Evolutionary conservation across 2,888 invertebrate genomes (phyloP), one percentile per base, ranked within the genome.

Genomic region (Hipparchia sbordonii): DNA sequence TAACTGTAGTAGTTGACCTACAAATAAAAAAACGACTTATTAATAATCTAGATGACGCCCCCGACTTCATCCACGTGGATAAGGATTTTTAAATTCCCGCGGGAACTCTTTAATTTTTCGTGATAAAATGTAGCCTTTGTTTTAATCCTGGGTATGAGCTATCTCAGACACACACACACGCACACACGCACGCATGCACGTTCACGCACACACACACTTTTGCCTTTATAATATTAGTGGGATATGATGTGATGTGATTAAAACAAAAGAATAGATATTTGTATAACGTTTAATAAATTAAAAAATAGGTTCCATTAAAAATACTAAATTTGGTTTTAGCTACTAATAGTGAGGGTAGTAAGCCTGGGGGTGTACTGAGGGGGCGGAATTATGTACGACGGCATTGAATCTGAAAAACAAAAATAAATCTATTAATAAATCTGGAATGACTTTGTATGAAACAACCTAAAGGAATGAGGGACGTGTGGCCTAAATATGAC

Each of bases 351-450:
- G 72, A 66, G 65, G 60, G 72, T 75, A 75, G 68, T 75, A 72
- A 3, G 63, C 59, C 76, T 23, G 85, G 85, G 4, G 86, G 54
- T 89, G 88, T 4, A 83, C 82, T 54, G 87, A 82, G 2, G 92
- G 89, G 72, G 87, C 88, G 0, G 92, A 91, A 82, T 90, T 91
- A 82, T 90, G 90, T 57, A 93, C 93, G 65, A 92, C 78, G 48
- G 93, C 93, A 83, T 92, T 92, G 84, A 93, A 93, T 46, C 93
- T 93, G 83, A 81, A 74, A 76, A 68, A 60, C 39, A 33, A 60
- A 6, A 10, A 60, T 9, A 39, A 39, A 23, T 23, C 0, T 33
- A 66, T 70, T 56, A 71, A 60, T 51, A 67, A 10, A 23, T 54
- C 13, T 54, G 6, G 45, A 45, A 5, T 12, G 5, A 2, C 9